Percentiles rank a stretch among this genome's conserved stretches.
Conservation (phyloP, 2,797 vertebrate genomes). For the Syncerus caffer region DNA sequence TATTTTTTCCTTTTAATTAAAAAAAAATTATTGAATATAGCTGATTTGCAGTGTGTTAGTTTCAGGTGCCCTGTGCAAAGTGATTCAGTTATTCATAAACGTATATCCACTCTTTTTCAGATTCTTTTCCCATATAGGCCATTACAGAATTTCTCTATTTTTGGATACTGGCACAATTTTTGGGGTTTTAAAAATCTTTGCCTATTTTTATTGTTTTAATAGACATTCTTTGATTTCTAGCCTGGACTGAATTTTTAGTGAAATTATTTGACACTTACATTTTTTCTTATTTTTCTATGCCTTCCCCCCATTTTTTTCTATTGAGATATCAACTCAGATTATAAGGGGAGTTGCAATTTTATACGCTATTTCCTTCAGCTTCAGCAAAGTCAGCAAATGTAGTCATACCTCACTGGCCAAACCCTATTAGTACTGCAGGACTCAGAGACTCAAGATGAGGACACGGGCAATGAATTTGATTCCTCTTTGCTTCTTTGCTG, state of each 20-base stretch:
- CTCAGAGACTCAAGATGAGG: constrained; percentile 65
- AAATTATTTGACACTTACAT: neutral
- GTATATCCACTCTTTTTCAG: neutral
- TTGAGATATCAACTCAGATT: neutral
- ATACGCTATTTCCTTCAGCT: neutral
- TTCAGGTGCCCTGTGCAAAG: neutral
- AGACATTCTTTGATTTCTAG: neutral
- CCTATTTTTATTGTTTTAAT: neutral
- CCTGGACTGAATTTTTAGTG: neutral
- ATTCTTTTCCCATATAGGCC: neutral
- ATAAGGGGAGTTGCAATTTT: neutral
- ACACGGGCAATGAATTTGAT: neutral
- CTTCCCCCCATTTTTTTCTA: neutral
- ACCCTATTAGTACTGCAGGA: constrained; percentile 60
- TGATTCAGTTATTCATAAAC: neutral
- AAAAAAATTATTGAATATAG: neutral
- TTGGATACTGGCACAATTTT: neutral
- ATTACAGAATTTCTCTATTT: neutral
- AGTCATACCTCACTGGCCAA: constrained; percentile 68
- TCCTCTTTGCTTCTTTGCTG: neutral
- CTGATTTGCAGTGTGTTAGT: neutral
- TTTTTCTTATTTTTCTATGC: neutral
- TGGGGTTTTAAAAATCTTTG: neutral
- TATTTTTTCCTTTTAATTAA: neutral
- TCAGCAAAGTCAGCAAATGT: constrained; percentile 8